A percentile compares a stretch with the other conserved stretches of the same genome.
phyloP scores from a whole-genome alignment of 2,113 vertebrate genomes.

The Antennarius striatus region DNA sequence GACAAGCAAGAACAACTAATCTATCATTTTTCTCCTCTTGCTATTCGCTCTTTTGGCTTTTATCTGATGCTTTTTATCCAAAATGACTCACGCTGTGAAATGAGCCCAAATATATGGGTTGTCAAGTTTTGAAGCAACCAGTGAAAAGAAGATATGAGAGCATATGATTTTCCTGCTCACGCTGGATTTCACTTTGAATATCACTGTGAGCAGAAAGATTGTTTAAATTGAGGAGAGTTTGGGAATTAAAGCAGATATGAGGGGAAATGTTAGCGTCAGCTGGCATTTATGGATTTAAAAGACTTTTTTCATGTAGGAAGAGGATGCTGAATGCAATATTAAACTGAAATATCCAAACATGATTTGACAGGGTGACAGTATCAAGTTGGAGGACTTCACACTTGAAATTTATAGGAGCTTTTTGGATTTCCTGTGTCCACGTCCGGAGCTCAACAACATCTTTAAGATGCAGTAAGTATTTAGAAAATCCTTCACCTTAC shows the following conservation, averaged over 20 bases:
- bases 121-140: conserved; percentile 29
- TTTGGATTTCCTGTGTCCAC: conserved; percentile 90
- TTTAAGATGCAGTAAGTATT: conserved; percentile 91
- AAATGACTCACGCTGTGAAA: conserved; percentile 27
- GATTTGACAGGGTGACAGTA: conserved; percentile 87
- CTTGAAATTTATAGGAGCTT: conserved; percentile 91
- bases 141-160: not conserved
- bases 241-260: not conserved
- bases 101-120: conserved; percentile 43
- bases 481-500: not conserved
- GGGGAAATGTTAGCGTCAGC: not conserved
- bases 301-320: no score
- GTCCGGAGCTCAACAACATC: conserved; percentile 91
- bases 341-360: no score
- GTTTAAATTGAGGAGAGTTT: not conserved
- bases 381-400: conserved; percentile 93
- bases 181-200: conserved; percentile 6
- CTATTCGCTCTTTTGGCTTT: not conserved
- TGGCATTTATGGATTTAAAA: conserved; percentile 1
- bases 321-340: not conserved
- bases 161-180: not conserved
- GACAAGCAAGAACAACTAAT: not conserved
- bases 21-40: not conserved
- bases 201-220: conserved; percentile 16
- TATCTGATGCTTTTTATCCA: conserved; percentile 18